Evolutionary conservation across 2,797 vertebrate species (phyloP), one percentile per base, ranked within the genome.

Genomic region (Phyllotis vaccarum): DNA sequence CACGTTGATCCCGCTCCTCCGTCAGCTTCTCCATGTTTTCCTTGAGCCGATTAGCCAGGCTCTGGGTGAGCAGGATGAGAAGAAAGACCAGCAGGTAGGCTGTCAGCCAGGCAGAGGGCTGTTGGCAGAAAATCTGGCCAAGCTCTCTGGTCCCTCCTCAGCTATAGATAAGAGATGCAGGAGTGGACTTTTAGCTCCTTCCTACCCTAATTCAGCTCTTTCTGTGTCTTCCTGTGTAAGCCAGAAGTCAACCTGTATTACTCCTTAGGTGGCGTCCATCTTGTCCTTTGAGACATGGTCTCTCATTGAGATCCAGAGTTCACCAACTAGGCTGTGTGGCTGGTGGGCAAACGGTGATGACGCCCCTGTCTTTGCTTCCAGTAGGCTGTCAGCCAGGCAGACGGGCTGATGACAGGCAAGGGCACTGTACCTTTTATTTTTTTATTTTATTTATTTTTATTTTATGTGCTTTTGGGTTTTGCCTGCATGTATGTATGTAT

Each of bases 11-110:
- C 68, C 99, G 98, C 97, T 99, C 99, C 98, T 99, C 99, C 0
- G 99, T 99, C 98, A 99, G 98, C 98, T 99, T 99, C 98, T 99
- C 99, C 83, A 99, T 98, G 98, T 99, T 99, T 97, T 99, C 99
- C 98, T 99, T 99, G 97, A 99, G 99, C 76, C 99, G 99, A 0
- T 98, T 98, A 95, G 99, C 99, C 97, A 99, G 98, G 97, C 98
- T 99, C 99, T 99, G 98, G 81, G 21, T 40, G 19, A 92, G 0
- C 0, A 8, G 34, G 52, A 19, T 2, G 13, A 0, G 4, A 31
- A 96, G 86, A 78, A 37, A 86, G 68, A 79, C 56, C 49, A 43
- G 58, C 34, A n/a, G 37, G 68, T 68, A 52, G 89, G 7, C 37
- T 6, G 11, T 86, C 34, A 95, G 64, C n/a, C 21, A 74, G 85